Percentiles rank a stretch among this genome's conserved stretches.
These are phyloP conservation scores for Amphiprion percula DNA, from an alignment of 2,113 vertebrate genomes.

Conservation along the genomic window DNA sequence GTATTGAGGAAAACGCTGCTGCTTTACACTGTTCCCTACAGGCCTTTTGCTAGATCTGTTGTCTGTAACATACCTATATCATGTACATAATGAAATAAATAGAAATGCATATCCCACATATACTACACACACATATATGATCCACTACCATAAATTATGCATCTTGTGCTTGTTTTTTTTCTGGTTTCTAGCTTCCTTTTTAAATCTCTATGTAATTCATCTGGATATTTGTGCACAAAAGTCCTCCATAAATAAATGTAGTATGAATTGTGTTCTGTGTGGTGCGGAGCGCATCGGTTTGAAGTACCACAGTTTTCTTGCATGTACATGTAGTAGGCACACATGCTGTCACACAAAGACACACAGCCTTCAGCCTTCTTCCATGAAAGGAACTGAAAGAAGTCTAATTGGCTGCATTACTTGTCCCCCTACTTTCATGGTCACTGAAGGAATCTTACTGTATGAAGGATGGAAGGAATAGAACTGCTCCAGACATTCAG, in stretches of 20 bases:
- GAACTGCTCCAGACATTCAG: background rate
- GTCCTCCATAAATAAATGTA: background rate
- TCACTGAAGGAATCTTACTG: constrained; percentile 38
- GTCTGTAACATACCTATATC: background rate
- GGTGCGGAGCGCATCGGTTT: background rate
- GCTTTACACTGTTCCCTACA: no score
- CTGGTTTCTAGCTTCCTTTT: background rate
- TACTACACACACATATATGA: background rate
- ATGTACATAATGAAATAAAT: background rate
- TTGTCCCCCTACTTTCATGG: constrained; percentile 46
- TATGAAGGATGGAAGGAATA: no score
- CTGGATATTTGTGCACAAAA: constrained; percentile 19
- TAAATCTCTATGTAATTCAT: background rate
- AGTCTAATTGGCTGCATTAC: constrained; percentile 58
- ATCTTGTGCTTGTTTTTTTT: background rate
- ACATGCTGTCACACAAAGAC: background rate
- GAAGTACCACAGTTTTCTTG: constrained; percentile 1
- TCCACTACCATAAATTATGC: constrained; percentile 8
- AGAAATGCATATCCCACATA: background rate
- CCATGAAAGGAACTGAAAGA: constrained; percentile 24
- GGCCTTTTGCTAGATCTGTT: no score
- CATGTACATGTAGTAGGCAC: constrained; percentile 3
- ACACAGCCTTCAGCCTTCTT: constrained; percentile 27
- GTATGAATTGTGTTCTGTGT: background rate
- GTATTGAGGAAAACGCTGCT: no score